Evolutionary conservation across 1,140 invertebrate genomes (phyloP), one percentile per base, ranked within the genome.

Genomic region (Agrilus planipennis): DNA sequence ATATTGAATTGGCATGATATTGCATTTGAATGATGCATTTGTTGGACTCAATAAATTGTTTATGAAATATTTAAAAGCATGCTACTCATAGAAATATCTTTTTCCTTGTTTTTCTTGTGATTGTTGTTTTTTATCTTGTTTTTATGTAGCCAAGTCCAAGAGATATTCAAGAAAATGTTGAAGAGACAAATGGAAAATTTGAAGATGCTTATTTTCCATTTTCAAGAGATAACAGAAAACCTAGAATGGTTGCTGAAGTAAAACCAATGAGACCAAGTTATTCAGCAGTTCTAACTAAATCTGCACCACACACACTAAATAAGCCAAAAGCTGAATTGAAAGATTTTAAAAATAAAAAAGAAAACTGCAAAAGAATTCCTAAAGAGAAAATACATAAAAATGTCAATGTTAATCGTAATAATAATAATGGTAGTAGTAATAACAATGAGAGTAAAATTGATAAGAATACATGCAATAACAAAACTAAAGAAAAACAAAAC

Each of bases 201-300:
- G n/a, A 36, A 44, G 12, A 28, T 25, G 36, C 38, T 34, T 51
- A 49, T 39, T 41, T 60, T 38, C 49, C 62, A 51, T 56, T 62
- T 62, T 35, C 54, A 50, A 62, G 60, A 51, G 68, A 51, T 42
- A 65, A 57, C 23, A 76, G 71, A 45, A 86, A 84, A 54, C 74
- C 76, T 35, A 67, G 82, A 18, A 84, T 82, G 54, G 75, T 87
- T 1, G 84, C 82, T 17, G 83, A 86, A 67, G 84, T 88, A 0
- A 84, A 84, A 53, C 83, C 83, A 3, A 85, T 87, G 82, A 66
- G 83, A 39, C 82, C 82, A 15, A 78, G 79, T 16, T 88, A 87
- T 58, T 88, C 84, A 2, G 83, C 84, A 63, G 81, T 88, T 7
- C 51, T 87, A 10, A 76, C 79, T 11, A 86, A 87, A 60, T 57